Conservation (phyloP, 2,888 invertebrate genomes). For the Eupithecia vulgata region DNA sequence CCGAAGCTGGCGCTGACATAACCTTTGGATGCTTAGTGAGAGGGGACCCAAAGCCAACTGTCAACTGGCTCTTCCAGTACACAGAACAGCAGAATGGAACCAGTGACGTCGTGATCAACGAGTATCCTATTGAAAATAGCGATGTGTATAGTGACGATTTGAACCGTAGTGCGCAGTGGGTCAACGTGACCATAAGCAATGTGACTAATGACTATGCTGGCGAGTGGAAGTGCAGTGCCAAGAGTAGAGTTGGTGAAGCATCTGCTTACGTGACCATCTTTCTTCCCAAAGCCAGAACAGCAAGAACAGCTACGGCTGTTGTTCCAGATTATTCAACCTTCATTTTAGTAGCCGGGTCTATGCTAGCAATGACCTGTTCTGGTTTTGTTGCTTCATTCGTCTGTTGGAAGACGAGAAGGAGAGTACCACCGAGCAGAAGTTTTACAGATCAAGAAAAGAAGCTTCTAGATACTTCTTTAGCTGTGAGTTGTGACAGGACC, state of each 20-base stretch:
- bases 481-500: constrained; percentile 85
- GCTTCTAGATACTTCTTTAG: constrained; percentile 89
- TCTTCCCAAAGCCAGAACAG: constrained; percentile 85
- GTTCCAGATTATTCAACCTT: constrained; percentile 89
- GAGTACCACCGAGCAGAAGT: constrained; percentile 87
- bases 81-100: constrained; percentile 63
- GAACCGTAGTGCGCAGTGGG: constrained; percentile 86
- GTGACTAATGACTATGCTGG: constrained; percentile 92
- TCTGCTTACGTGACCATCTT: constrained; percentile 85
- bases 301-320: constrained; percentile 90
- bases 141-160: constrained; percentile 74
- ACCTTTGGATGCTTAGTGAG: constrained; percentile 91
- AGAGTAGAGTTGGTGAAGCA: constrained; percentile 86
- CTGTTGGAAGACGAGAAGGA: constrained; percentile 88
- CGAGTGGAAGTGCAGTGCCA: constrained; percentile 92
- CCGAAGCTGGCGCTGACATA: constrained; percentile 91
- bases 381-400: constrained; percentile 80
- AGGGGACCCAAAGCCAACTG: constrained; percentile 92
- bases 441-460: constrained; percentile 95
- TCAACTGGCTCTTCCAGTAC: constrained; percentile 91
- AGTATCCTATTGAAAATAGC: constrained; percentile 61
- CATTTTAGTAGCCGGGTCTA: constrained; percentile 88
- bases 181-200: constrained; percentile 92
- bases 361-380: constrained; percentile 87
- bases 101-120: constrained; percentile 68